A percentile compares a stretch with the other conserved stretches of the same genome.
Evolutionary conservation across 37 sponge, comb jelly and placozoan genomes (phyloP).

Genomic region (Chondrosia reniformis): DNA sequence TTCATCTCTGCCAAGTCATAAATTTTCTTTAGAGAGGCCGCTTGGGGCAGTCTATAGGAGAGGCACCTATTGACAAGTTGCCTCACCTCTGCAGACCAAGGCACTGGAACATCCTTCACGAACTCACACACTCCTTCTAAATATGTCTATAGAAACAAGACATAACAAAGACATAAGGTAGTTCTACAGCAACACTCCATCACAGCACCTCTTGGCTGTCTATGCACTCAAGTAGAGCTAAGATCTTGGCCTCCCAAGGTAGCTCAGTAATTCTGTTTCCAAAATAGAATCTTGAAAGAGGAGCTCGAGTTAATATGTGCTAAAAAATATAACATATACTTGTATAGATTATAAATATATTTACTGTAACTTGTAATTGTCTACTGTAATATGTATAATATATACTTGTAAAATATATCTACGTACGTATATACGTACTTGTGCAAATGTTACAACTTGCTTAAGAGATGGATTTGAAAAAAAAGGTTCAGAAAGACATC

Average conservation of each 20-base stretch:
- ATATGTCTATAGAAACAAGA: neutral
- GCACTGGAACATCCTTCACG: slow-evolving; percentile 14
- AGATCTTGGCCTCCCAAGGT: slow-evolving; percentile 49
- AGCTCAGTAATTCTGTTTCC: too few species aligned
- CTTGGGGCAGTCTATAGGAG: slow-evolving; percentile 9
- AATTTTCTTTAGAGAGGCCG: slow-evolving; percentile 34
- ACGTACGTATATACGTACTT: slow-evolving; percentile 21
- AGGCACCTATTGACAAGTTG: slow-evolving; percentile 47
- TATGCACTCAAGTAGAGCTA: slow-evolving; percentile 31
- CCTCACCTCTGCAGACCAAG: slow-evolving; percentile 61
- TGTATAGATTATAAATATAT: too few species aligned
- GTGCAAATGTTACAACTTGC: slow-evolving; percentile 10
- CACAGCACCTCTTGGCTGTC: neutral
- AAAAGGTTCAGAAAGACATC: neutral
- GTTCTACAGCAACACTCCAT: too few species aligned
- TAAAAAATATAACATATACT: too few species aligned
- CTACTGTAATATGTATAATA: too few species aligned
- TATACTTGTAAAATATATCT: too few species aligned
- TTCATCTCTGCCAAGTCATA: slow-evolving; percentile 49
- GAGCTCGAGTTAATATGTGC: too few species aligned
- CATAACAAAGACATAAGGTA: neutral
- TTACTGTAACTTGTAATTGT: too few species aligned
- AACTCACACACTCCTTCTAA: slow-evolving; percentile 49
- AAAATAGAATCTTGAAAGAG: too few species aligned
- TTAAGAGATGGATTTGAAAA: slow-evolving; percentile 27